Evolutionary conservation across 2,113 vertebrate species (phyloP), one percentile per base, ranked within the genome.

Genomic region (Garra rufa): DNA sequence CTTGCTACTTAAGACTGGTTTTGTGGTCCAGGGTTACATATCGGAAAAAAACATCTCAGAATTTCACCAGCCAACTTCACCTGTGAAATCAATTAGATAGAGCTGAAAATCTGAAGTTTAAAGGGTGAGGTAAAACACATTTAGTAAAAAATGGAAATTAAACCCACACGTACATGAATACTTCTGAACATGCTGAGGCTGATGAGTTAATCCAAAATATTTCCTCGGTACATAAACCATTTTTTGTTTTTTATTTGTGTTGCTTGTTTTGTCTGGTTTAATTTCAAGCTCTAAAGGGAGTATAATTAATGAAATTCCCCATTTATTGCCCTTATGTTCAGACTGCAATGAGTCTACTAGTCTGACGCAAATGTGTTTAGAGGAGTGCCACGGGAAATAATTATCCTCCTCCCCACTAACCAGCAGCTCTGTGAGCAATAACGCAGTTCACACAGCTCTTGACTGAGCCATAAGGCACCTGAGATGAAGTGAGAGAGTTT

Each of bases 351-450:
- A 38, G 65, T 46, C 76, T 61, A 48, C 74, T 28, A 76, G 24
- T 78, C 48, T 85, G 52, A 73, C 50, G 52, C 63, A 85, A 41
- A 46, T 81, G 28, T 85, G 34, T 79, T 69, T 44, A 24, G 34
- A 71, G 26, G 41, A 80, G 65, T 74, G 77, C 30, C 67, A 81
- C n/a, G 9, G 84, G 55, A 63, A 81, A 85, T 63, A 85, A 80
- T 57, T 43, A 52, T 70, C 26, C 38, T 80, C 59, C 57, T 80
- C n/a, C 6, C 65, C 28, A 26, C 80, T 82, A 34, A 67, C 24
- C 61, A 70, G 46, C 46, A 70, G 63, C 57, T 79, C 41, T 79
- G 77, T 63, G 57, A 57, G 21, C 17, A 21, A n/a, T 81, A 69
- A 85, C 38, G 55, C 69, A 65, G 69, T 73, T 74, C 19, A 65